These are phyloP conservation scores for Sula dactylatra DNA, from an alignment of 2,113 vertebrate species.

Conservation along the genomic window DNA sequence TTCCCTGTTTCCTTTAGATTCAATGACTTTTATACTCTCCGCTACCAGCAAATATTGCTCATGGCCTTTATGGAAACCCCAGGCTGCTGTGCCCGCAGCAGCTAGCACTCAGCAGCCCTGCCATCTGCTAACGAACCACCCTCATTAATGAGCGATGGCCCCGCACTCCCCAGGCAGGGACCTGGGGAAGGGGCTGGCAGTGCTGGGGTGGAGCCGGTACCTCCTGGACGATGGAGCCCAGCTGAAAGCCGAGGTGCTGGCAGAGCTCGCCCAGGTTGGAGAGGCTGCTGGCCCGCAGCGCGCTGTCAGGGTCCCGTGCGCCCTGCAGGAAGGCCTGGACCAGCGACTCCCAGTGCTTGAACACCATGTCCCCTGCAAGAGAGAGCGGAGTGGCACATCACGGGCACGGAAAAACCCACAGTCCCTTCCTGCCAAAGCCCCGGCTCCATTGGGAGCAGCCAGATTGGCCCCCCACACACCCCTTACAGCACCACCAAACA, in stretches of 20 bases:
- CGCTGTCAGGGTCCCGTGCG: constrained; percentile 75
- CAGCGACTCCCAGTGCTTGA: constrained; percentile 81
- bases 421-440: not conserved
- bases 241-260: constrained; percentile 82
- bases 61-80: not conserved
- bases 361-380: constrained; percentile 83
- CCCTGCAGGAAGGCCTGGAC: constrained; percentile 84
- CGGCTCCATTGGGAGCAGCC: not conserved
- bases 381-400: not conserved
- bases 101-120: not conserved
- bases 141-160: rapidly evolving
- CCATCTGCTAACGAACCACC: not conserved
- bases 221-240: constrained; percentile 88
- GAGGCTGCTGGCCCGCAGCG: constrained; percentile 88
- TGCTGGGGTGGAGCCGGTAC: constrained; percentile 56
- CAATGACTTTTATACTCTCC: not conserved
- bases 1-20: not conserved
- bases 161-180: rapidly evolving
- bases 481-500: not conserved
- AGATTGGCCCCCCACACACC: too few species aligned
- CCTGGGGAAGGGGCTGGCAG: not conserved
- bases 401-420: not conserved
- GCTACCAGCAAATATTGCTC: not conserved
- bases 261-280: constrained; percentile 94
- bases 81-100: not conserved